Percentiles rank a stretch among this genome's conserved stretches.
Evolutionary conservation across 2,113 vertebrate genomes (phyloP).

Genomic region (Taurulus bubalis): DNA sequence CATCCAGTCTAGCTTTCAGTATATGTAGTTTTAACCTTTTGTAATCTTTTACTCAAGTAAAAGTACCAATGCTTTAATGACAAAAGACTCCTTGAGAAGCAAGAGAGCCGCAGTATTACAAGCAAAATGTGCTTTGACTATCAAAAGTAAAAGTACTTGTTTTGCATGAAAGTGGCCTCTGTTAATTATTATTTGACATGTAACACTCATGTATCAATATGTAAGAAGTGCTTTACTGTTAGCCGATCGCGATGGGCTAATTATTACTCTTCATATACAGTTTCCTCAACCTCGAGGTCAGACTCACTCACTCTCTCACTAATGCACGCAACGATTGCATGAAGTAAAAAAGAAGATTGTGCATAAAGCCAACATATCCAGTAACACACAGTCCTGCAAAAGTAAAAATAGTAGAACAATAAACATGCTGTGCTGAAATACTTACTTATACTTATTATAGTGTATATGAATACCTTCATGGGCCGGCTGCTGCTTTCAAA

Average conservation of each 20-base stretch:
- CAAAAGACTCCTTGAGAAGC: background rate
- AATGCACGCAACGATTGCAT: background rate
- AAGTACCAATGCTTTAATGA: background rate
- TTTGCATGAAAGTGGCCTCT: background rate
- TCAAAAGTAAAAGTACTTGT: background rate
- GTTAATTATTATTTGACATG: background rate
- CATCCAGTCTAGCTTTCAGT: background rate
- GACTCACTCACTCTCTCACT: background rate
- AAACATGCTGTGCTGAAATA: background rate
- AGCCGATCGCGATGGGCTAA: background rate
- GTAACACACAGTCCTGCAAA: background rate
- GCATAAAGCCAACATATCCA: background rate
- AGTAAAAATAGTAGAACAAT: background rate
- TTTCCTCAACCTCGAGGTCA: no score
- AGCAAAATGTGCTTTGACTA: background rate
- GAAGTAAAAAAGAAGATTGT: no score
- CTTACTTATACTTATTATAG: background rate
- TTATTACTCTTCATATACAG: background rate
- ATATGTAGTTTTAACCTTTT: background rate
- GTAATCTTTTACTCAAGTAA: background rate
- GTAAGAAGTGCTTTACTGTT: background rate
- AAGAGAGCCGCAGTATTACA: background rate
- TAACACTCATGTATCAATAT: background rate
- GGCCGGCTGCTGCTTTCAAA: background rate
- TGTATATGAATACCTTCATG: background rate